Base-by-base conservation (phyloP, 92 coral and sea anemone species). In the Zoanthus gigantus region DNA sequence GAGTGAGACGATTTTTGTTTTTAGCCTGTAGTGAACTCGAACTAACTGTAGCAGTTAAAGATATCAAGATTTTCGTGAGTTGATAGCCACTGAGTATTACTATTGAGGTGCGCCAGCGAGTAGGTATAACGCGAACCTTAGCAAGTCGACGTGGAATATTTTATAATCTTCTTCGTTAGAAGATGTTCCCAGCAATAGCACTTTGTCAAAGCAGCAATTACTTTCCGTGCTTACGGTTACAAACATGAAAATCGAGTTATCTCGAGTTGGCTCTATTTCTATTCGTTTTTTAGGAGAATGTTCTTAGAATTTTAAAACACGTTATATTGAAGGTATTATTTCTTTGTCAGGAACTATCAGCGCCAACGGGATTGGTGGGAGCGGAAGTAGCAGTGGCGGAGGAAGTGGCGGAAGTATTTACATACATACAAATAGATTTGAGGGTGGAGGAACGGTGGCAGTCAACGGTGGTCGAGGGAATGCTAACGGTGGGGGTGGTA, bases 341-440 rank as follows among this genome's bases (percentile, higher is more conserved):
- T 2, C 44, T 45, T 67, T 56, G 30, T 23, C 74, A 92, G 95
- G 95, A 34, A 44, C 67, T 10, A 90, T 93, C 72, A 80, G 88
- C 57, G 95, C 89, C 2, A 74, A 84, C 63, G 95, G 93, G 1
- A 44, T 47, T 61, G 71, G 92, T 17, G 88, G 83, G 31, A 63
- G 82, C 13, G 74, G 91, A 0, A 56, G 66, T 28, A 79, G 54
- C 73, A 81, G 87, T 28, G 95, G 95, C 31, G 95, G 95, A 5
- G 95, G 93, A 6, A 93, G 95, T 86, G 95, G 95, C n/a, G 95
- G 95, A 37, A 93, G 95, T 77, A 88, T 93, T 29, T 80, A 84
- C n/a, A 85, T 90, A 57, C 79, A 84, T 42, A 88, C 95, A 3
- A 74, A 32, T 13, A 80, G 88, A 16, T 76, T 93, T 9, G 95